These are phyloP conservation scores for Xestia c-nigrum DNA, from an alignment of 2,888 invertebrate genomes.

Conservation along the genomic window DNA sequence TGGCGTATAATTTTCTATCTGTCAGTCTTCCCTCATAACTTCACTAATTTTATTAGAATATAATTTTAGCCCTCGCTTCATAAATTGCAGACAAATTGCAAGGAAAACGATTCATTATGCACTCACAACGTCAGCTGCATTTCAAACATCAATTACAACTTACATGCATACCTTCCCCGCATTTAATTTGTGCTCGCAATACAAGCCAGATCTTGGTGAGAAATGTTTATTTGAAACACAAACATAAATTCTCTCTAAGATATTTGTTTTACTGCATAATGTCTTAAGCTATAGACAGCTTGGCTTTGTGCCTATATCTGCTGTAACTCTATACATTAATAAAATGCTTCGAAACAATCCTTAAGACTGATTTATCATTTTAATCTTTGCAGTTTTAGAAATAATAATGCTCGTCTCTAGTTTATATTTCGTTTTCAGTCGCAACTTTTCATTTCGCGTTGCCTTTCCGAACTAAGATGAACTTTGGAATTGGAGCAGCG, in stretches of 20 bases:
- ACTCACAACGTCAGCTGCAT: slow-evolving; percentile 25
- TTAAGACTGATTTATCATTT: slow-evolving; percentile 43
- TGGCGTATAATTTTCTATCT: background rate
- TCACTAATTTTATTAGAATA: background rate
- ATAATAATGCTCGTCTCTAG: slow-evolving; percentile 3
- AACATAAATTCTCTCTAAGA: slow-evolving; percentile 44
- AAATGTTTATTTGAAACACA: slow-evolving; percentile 31
- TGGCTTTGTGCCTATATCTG: slow-evolving; percentile 53
- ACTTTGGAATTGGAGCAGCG: slow-evolving; percentile 22
- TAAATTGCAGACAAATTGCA: background rate
- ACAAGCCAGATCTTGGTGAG: slow-evolving; percentile 24
- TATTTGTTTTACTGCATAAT: slow-evolving; percentile 58
- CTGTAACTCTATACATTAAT: slow-evolving; percentile 29
- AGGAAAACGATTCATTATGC: background rate
- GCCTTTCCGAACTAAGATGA: slow-evolving; percentile 13
- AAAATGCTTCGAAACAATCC: slow-evolving; percentile 31
- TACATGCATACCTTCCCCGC: background rate
- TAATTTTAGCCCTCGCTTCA: background rate
- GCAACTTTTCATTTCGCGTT: slow-evolving; percentile 22
- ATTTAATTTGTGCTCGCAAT: slow-evolving; percentile 36
- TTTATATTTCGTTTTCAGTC: background rate
- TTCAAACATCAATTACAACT: slow-evolving; percentile 27
- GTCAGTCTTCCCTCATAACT: background rate
- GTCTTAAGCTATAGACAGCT: slow-evolving; percentile 42
- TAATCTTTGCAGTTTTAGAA: slow-evolving; percentile 14